phyloP scores from a whole-genome alignment of 1,140 invertebrate species.

The Papilio xuthus region DNA sequence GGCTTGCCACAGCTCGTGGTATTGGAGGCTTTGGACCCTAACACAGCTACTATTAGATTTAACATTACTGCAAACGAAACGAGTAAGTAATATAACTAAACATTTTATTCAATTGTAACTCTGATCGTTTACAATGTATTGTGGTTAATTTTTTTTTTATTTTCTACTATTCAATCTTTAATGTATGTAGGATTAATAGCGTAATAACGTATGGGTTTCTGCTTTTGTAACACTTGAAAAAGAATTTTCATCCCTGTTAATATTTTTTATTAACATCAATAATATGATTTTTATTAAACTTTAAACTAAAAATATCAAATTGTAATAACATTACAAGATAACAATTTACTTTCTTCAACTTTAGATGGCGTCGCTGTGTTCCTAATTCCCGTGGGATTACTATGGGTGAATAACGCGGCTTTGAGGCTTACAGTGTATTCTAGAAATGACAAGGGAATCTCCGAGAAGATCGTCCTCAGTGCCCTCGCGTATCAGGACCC shows the following conservation, averaged over 20 bases:
- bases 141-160: too few species aligned
- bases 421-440: constrained; percentile 69
- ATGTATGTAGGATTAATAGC: too few species aligned
- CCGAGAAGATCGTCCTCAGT: constrained; percentile 66
- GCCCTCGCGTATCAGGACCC: constrained; percentile 73
- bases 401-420: constrained; percentile 63
- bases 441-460: constrained; percentile 71
- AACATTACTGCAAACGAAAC: constrained; percentile 74
- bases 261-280: too few species aligned
- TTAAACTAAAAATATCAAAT: too few species aligned
- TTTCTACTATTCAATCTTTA: too few species aligned
- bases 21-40: constrained; percentile 66
- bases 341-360: constrained; percentile 37
- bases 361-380: constrained; percentile 70
- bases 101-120: not conserved
- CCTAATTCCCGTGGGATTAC: constrained; percentile 60
- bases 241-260: too few species aligned
- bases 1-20: constrained; percentile 70
- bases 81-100: constrained; percentile 53
- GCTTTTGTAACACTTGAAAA: too few species aligned
- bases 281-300: too few species aligned
- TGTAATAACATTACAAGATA: not conserved
- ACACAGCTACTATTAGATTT: constrained; percentile 57
- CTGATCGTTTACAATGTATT: not conserved
- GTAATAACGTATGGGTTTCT: too few species aligned